A percentile compares a stretch with the other conserved stretches of the same genome.
These are phyloP conservation scores for Lasioglossum vierecki DNA, from an alignment of 2,888 invertebrate species.

Conservation along the genomic window DNA sequence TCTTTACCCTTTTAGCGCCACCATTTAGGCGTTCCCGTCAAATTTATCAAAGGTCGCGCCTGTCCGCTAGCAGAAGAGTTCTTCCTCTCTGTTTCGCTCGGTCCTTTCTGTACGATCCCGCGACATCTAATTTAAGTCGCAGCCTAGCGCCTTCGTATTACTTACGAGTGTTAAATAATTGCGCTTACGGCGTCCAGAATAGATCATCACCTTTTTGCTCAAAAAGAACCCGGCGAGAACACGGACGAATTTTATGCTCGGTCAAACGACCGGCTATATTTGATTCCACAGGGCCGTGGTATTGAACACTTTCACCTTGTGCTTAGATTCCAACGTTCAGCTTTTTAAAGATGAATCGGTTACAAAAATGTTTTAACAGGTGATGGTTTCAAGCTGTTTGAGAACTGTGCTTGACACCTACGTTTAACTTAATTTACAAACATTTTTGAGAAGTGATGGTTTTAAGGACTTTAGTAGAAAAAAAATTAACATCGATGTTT, in stretches of 20 bases:
- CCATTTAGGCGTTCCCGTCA: constrained; percentile 49
- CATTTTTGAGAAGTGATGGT: too few species aligned
- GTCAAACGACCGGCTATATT: constrained; percentile 30
- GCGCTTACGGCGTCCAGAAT: constrained; percentile 28
- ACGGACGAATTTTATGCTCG: constrained; percentile 14
- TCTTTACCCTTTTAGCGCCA: constrained; percentile 60
- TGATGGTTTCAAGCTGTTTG: background rate
- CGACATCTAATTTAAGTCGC: constrained; percentile 57
- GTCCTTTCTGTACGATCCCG: background rate
- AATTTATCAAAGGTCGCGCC: constrained; percentile 57
- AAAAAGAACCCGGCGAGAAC: background rate
- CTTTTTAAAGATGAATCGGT: background rate
- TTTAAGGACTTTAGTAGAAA: too few species aligned
- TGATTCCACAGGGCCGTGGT: background rate
- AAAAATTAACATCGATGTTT: background rate
- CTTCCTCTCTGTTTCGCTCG: background rate
- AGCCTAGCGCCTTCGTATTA: constrained; percentile 12
- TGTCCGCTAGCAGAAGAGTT: background rate
- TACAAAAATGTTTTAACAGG: too few species aligned
- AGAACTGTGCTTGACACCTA: too few species aligned
- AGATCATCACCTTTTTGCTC: constrained; percentile 21
- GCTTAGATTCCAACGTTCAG: background rate
- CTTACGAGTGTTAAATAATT: constrained; percentile 41
- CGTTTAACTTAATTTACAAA: too few species aligned
- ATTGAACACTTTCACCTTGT: background rate